Base-by-base conservation (phyloP, 2,113 vertebrate species). In the Garra rufa region DNA sequence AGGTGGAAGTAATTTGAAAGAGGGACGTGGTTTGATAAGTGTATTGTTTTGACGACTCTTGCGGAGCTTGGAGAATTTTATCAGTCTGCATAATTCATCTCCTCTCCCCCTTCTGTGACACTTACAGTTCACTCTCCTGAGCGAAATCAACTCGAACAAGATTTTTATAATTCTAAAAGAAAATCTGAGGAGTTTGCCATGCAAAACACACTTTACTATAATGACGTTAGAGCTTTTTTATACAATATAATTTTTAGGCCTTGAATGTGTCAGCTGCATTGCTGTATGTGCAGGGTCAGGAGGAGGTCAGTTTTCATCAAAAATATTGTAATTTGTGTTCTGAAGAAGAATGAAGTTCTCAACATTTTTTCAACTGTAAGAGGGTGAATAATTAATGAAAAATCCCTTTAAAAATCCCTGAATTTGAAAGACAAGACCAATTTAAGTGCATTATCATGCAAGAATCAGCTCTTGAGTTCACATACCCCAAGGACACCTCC, bases 41-140 rank as follows among this genome's bases (percentile, higher is more conserved):
- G 50, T 48, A 55, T 21, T 77, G 44, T 79, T 46, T 74, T 82
- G n/a, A 55, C 34, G 38, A 24, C n/a, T 55, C 63, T 41, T 41
- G 30, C 30, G 9, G 65, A 34, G 17, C 17, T 65, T 65, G 14
- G 19, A 8, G 7, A 13, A 73, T 46, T 71, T 24, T 74, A 38
- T 77, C 44, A 50, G 6, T 43, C 14, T 77, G 19, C 44, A 44
- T 48, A 44, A 75, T 83, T 76, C 43, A 76, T 83, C 24, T 2
- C 26, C 26, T 65, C 28, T 65, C 28, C 26, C 6, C 26, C 52
- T 21, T 38, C 38, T 77, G 50, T 77, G 50, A 77, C 38, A 77
- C 52, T 46, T 44, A 30, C 61, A 65, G 61, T 65, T 15, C 63
- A 67, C 63, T 67, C 28, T 67, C 30, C 28, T 15, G 63, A 38